Base-by-base conservation (phyloP, 2,888 invertebrate genomes). In the Tribolium freemani region DNA sequence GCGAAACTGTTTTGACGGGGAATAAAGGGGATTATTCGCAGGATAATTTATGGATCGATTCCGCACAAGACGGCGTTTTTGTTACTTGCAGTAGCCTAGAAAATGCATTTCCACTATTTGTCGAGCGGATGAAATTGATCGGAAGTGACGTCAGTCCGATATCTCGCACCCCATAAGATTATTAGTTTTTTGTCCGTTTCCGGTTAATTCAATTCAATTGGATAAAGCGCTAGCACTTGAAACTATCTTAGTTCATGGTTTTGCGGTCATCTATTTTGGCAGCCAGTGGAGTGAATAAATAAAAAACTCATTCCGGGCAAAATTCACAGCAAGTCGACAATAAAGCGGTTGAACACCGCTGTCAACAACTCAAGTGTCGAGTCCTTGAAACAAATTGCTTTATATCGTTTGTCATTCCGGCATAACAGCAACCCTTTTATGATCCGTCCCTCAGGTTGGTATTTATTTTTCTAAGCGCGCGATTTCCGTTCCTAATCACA, bases 401-500 rank as follows among this genome's bases (percentile, higher is more conserved):
- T 60, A 60, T 60, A 48, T 48, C 48, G 30, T 48, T 60, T 16
- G 48, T 60, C 46, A 60, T 60, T 26, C 60, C 8, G 45, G 20
- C 58, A 57, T 48, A 48, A 48, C 16, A 26, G 13, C 56, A 57
- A 26, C 56, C 56, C 30, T 56, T 57, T 57, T 48, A 48, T 26
- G 48, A 60, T 60, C 5, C 26, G 48, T 46, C 11, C 57, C 16
- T 16, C 38, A 54, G 5, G n/a, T 26, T 54, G 13, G n/a, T 5
- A 44, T 69, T 54, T 63, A 61, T 69, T 61, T 61, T 20, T 63
- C n/a, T 56, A 53, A 31, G 13, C 21, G 45, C 13, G 48, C 66
- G 57, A 71, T 71, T 71, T 71, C 71, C 71, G 58, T 13, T 26
- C 11, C 11, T 50, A 69, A 69, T 61, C 61, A 50, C 51, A 61